Conservation (phyloP, 2,797 vertebrate genomes). For the Ambastaia sidthimunki region DNA sequence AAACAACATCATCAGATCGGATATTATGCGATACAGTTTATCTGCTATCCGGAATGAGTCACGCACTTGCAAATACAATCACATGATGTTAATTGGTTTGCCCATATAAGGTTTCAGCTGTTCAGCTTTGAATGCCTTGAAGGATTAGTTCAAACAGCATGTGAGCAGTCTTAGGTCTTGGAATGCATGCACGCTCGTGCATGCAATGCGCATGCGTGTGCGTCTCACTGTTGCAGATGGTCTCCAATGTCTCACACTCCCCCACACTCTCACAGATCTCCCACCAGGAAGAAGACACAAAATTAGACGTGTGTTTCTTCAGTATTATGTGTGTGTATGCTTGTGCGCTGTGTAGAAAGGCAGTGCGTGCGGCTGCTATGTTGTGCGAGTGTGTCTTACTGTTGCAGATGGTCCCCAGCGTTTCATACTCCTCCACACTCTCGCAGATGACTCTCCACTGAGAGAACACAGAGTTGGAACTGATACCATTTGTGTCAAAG, state of each 20-base stretch:
- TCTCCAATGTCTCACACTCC: constrained; percentile 90
- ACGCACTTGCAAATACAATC: constrained; percentile 31
- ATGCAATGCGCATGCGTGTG: constrained; percentile 16
- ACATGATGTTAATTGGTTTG: constrained; percentile 43
- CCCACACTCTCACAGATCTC: constrained; percentile 88
- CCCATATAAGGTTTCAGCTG: constrained; percentile 64
- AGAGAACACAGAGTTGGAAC: constrained; percentile 91
- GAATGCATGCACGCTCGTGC: constrained; percentile 29
- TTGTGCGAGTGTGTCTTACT: constrained; percentile 79
- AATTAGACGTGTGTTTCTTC: constrained; percentile 74
- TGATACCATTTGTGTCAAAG: constrained; percentile 85
- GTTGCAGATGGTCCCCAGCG: constrained; percentile 92
- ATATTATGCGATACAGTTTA: constrained; percentile 5
- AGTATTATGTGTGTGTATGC: constrained; percentile 66
- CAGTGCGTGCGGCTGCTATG: constrained; percentile 32
- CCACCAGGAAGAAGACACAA: constrained; percentile 90
- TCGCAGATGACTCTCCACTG: constrained; percentile 92
- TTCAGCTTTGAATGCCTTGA: constrained; percentile 43
- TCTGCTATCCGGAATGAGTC: constrained; percentile 34
- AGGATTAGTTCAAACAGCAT: constrained; percentile 50
- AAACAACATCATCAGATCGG: too few species aligned
- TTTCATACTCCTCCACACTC: constrained; percentile 91
- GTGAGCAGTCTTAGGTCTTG: constrained; percentile 45
- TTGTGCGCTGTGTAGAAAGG: background rate
- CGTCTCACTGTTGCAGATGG: constrained; percentile 81